phyloP scores from a whole-genome alignment of 2,797 vertebrate species.

The Discoglossus pictus region DNA sequence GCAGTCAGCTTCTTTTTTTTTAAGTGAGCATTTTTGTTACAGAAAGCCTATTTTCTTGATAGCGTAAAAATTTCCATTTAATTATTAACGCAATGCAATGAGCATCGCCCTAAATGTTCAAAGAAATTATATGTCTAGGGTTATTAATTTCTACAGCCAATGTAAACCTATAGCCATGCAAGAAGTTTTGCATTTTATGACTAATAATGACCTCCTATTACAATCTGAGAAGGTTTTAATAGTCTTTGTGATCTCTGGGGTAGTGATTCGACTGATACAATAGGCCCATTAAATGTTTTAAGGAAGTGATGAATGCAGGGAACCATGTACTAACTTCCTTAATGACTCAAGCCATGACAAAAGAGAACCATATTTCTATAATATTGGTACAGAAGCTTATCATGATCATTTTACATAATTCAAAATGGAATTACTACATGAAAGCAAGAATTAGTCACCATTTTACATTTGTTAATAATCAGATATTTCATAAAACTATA shows the following conservation, averaged over 20 bases:
- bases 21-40: conserved; percentile 3
- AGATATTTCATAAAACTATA: too few species aligned
- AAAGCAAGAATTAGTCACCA: too few species aligned
- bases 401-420: conserved; percentile 31
- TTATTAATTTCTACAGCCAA: conserved; percentile 47
- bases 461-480: too few species aligned
- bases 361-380: conserved; percentile 32
- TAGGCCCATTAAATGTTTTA: conserved; percentile 44
- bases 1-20: conserved; percentile 8
- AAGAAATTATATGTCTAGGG: conserved; percentile 40
- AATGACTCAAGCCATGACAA: conserved; percentile 20
- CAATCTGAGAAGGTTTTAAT: conserved; percentile 39
- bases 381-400: conserved; percentile 30
- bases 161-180: conserved; percentile 43
- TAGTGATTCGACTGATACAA: conserved; percentile 46
- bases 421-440: conserved; percentile 7
- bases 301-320: conserved; percentile 26
- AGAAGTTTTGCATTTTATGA: conserved; percentile 44
- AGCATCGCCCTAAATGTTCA: conserved; percentile 36
- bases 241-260: conserved; percentile 46
- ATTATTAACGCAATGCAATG: conserved; percentile 42
- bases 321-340: conserved; percentile 35
- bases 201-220: conserved; percentile 48
- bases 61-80: conserved; percentile 28
- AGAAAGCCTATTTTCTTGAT: conserved; percentile 10